A percentile compares a stretch with the other conserved stretches of the same genome.
These are phyloP conservation scores for Meloe dianella DNA, from an alignment of 2,888 invertebrate genomes.

Conservation along the genomic window DNA sequence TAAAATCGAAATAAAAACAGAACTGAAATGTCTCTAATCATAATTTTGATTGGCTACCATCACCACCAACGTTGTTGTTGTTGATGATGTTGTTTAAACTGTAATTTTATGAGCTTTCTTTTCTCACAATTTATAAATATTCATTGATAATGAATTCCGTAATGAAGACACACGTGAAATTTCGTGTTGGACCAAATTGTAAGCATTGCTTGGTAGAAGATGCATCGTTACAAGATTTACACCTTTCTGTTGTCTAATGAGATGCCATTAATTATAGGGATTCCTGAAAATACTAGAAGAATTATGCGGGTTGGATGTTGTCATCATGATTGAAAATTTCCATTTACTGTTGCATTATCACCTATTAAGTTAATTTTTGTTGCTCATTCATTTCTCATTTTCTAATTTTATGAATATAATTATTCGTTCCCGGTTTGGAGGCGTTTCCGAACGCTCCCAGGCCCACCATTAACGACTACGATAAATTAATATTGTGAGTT, in stretches of 20 bases:
- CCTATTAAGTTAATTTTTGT: not conserved
- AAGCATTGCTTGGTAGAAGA: too few relatives aligned
- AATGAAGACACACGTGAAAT: not conserved
- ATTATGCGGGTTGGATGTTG: too few relatives aligned
- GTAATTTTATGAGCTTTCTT: not conserved
- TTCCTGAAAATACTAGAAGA: not conserved
- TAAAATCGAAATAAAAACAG: too few relatives aligned
- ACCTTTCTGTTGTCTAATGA: not conserved
- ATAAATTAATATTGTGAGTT: conserved; percentile 15
- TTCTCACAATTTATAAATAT: conserved; percentile 1
- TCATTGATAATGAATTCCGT: not conserved
- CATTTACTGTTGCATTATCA: not conserved
- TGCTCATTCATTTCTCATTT: not conserved
- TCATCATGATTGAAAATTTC: too few relatives aligned
- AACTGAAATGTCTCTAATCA: not conserved
- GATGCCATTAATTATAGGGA: conserved; percentile 8
- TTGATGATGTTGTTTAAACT: not conserved
- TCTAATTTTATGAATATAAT: conserved; percentile 11
- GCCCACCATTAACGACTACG: not conserved
- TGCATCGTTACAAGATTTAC: too few relatives aligned
- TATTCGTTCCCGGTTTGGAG: conserved; percentile 11
- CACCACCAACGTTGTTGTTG: conserved; percentile 9
- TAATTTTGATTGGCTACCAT: not conserved
- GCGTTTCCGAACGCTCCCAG: conserved; percentile 16
- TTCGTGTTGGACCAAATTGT: too few relatives aligned